Conservation (phyloP, 2,113 vertebrate species). For the Riparia riparia region DNA sequence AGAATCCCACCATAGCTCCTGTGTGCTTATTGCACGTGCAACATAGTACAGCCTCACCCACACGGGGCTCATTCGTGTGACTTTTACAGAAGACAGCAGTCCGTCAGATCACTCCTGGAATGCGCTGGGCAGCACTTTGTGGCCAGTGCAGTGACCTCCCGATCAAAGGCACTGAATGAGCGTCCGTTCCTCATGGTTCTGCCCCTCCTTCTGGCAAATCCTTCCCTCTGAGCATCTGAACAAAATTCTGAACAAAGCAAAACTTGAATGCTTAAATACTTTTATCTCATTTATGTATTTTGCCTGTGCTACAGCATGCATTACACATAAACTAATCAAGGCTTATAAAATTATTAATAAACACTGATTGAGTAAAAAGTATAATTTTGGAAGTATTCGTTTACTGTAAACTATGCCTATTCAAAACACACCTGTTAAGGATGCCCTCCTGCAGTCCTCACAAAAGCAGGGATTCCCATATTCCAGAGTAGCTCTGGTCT, state of each 20-base stretch:
- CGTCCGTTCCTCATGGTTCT: fast-evolving
- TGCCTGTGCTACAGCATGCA: neutral
- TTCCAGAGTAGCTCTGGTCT: neutral
- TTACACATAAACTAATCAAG: neutral
- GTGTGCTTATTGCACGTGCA: fast-evolving
- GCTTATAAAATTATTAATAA: neutral
- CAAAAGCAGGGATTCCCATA: neutral
- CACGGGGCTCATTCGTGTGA: fast-evolving
- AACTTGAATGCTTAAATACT: neutral
- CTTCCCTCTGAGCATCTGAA: neutral
- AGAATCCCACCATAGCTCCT: neutral
- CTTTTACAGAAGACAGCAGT: neutral
- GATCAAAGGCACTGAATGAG: neutral
- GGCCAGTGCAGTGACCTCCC: neutral
- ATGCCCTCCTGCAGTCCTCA: neutral
- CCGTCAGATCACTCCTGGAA: neutral
- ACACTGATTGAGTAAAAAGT: neutral
- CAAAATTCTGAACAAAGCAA: neutral
- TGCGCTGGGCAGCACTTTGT: fast-evolving
- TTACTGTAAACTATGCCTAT: neutral
- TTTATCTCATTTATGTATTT: neutral
- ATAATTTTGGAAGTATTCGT: neutral
- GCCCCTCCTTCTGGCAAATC: neutral
- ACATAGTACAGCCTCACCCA: neutral
- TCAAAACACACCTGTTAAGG: neutral